Evolutionary conservation across 2,113 vertebrate genomes (phyloP).

Genomic region (Barnardius zonarius): DNA sequence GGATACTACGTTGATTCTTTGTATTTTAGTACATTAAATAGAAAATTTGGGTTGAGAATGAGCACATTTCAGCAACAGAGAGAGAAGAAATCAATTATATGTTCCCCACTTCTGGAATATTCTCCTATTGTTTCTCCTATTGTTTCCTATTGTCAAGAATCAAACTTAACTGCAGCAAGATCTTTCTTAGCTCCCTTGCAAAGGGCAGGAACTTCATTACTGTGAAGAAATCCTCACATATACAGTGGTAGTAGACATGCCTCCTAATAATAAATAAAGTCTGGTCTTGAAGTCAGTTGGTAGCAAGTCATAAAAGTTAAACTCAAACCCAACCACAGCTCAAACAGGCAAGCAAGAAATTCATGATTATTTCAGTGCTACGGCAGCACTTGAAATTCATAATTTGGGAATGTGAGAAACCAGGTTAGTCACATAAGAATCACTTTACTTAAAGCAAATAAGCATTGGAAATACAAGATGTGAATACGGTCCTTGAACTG

Average conservation of each 20-base stretch:
- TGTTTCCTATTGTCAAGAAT: background rate
- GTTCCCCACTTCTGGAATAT: background rate
- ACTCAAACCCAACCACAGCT: background rate
- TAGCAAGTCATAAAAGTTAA: background rate
- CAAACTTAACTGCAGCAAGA: background rate
- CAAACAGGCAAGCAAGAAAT: background rate
- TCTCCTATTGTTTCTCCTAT: background rate
- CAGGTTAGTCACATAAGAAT: background rate
- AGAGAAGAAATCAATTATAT: background rate
- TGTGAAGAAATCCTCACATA: background rate
- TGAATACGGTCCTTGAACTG: background rate
- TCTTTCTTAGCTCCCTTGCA: background rate
- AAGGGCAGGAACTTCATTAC: background rate
- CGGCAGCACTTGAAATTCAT: background rate
- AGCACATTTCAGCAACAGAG: background rate
- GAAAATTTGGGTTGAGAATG: background rate
- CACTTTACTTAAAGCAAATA: background rate
- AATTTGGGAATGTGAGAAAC: background rate
- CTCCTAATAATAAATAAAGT: background rate
- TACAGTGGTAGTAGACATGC: background rate
- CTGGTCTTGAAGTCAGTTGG: background rate
- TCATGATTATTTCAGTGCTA: background rate
- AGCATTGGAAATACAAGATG: background rate
- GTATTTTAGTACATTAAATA: background rate
- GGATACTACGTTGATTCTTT: background rate